These are phyloP conservation scores for Drosophila basisetae DNA, from an alignment of 2,888 invertebrate genomes.

Conservation along the genomic window DNA sequence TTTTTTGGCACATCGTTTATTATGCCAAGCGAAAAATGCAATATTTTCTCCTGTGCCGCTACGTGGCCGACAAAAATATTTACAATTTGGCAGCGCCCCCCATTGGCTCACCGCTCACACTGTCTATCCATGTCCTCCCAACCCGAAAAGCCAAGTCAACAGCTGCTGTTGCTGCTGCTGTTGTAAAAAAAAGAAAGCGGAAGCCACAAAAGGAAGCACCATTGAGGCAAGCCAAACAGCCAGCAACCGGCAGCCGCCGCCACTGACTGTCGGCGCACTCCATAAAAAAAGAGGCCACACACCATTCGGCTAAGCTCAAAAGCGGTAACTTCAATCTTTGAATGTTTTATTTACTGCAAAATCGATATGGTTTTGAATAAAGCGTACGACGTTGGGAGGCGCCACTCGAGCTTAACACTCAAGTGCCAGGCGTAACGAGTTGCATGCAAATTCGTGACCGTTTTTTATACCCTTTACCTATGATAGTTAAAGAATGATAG, in stretches of 20 bases:
- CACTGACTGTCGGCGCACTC: conserved; percentile 61
- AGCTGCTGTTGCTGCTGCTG: conserved; percentile 58
- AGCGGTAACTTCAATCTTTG: conserved; percentile 80
- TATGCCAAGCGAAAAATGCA: conserved; percentile 82
- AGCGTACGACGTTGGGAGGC: conserved; percentile 23
- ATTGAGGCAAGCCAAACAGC: conserved; percentile 54
- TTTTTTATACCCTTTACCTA: conserved; percentile 11
- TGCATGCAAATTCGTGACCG: conserved; percentile 74
- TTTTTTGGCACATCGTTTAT: conserved; percentile 83
- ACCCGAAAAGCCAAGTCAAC: conserved; percentile 42
- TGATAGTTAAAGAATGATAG: not conserved
- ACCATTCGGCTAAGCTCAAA: conserved; percentile 80
- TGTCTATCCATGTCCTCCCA: conserved; percentile 1
- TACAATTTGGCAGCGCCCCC: conserved; percentile 70
- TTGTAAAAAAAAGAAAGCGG: conserved; percentile 56
- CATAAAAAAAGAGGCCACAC: conserved; percentile 76
- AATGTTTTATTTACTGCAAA: conserved; percentile 80
- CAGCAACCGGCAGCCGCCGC: conserved; percentile 37
- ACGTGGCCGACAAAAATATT: conserved; percentile 80
- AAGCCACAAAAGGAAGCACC: conserved; percentile 79
- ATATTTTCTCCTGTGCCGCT: conserved; percentile 79
- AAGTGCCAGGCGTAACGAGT: conserved; percentile 80
- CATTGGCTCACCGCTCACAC: not conserved
- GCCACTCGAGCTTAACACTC: conserved; percentile 72
- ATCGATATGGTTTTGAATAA: conserved; percentile 66